Conservation (phyloP, 2,888 invertebrate species). For the Ichneumon xanthorius region DNA sequence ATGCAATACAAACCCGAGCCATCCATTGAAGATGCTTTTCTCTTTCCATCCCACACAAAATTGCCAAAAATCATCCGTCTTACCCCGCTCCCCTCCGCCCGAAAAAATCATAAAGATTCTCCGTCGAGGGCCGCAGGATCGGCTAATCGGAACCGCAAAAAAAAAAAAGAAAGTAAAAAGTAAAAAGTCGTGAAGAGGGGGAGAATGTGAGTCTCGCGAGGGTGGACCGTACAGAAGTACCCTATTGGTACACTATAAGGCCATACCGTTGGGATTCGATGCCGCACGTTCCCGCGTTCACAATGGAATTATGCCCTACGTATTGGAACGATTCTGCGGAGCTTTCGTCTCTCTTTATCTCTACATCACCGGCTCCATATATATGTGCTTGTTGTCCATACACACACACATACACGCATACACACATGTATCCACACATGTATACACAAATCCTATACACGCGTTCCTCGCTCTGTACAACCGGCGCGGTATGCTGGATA, state of each 20-base stretch:
- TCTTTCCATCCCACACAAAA: background rate
- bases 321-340: slow-evolving; percentile 77
- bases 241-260: slow-evolving; percentile 63
- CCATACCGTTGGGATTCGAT: slow-evolving; percentile 75
- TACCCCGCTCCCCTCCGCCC: too few species aligned
- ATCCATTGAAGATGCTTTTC: too few species aligned
- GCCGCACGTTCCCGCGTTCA: slow-evolving; percentile 68
- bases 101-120: background rate
- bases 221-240: slow-evolving; percentile 49
- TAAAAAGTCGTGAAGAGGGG: background rate
- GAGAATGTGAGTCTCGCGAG: slow-evolving; percentile 49
- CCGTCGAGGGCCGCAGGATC: background rate
- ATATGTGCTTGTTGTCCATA: slow-evolving; percentile 71
- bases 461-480: slow-evolving; percentile 66
- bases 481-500: slow-evolving; percentile 81
- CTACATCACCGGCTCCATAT: slow-evolving; percentile 40
- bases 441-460: slow-evolving; percentile 49
- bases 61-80: background rate
- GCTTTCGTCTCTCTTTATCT: slow-evolving; percentile 50
- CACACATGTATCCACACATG: too few species aligned
- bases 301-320: slow-evolving; percentile 80
- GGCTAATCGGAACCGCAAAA: slow-evolving; percentile 38
- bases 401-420: slow-evolving; percentile 29
- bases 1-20: too few species aligned
- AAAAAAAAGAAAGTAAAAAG: slow-evolving; percentile 23